phyloP scores from a whole-genome alignment of 2,113 vertebrate species.

The Heloderma charlesbogerti region DNA sequence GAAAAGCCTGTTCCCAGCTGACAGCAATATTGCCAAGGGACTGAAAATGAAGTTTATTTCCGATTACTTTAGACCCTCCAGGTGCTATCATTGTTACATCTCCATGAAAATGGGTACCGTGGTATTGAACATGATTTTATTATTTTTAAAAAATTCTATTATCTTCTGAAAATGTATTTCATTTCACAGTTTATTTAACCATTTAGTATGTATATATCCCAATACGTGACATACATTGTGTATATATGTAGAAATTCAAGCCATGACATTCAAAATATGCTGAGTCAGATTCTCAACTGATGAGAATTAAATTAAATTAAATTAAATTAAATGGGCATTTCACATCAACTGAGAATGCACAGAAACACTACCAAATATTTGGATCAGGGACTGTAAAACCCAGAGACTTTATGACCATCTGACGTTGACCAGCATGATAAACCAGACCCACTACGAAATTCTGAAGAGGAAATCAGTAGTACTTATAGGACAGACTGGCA shows the following conservation, averaged over 20 bases:
- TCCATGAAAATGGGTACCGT: background rate
- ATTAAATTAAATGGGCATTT: background rate
- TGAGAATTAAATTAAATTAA: too few species aligned
- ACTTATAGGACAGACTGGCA: background rate
- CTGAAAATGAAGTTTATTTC: slow-evolving; percentile 17
- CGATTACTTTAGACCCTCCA: background rate
- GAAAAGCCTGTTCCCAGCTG: background rate
- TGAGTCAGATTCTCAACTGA: background rate
- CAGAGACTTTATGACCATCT: background rate
- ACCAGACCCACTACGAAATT: background rate
- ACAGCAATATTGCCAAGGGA: background rate
- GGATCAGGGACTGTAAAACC: background rate
- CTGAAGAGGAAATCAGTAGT: background rate
- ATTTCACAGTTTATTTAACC: background rate
- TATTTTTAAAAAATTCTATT: background rate
- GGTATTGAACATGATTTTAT: background rate
- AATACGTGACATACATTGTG: background rate
- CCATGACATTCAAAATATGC: background rate
- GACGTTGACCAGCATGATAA: background rate
- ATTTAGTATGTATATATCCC: background rate
- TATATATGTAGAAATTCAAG: background rate
- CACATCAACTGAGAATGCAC: background rate
- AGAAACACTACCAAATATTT: background rate
- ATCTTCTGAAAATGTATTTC: background rate
- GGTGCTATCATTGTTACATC: background rate